These are phyloP conservation scores for Machaerirhynchus nigripectus DNA, from an alignment of 2,113 vertebrate genomes.

Conservation along the genomic window DNA sequence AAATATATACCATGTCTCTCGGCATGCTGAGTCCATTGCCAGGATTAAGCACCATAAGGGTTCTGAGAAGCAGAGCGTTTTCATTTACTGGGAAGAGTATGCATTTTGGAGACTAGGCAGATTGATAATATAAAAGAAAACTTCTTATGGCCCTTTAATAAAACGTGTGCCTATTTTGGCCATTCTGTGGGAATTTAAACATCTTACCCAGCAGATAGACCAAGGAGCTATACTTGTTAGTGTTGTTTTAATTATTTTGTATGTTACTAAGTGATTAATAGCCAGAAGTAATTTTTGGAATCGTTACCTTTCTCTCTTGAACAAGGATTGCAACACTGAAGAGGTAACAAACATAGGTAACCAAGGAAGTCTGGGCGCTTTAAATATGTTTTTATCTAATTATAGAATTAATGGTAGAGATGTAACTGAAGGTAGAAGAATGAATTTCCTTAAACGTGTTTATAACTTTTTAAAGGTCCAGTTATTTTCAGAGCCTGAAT, in stretches of 20 bases:
- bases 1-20: background rate
- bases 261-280: background rate
- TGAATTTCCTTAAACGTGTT: conserved; percentile 27
- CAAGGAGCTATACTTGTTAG: background rate
- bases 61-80: conserved; percentile 1
- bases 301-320: background rate
- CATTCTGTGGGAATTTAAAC: background rate
- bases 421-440: background rate
- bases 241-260: background rate
- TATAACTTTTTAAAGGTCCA: conserved; percentile 79
- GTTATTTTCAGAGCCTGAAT: conserved; percentile 88
- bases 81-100: background rate
- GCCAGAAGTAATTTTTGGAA: background rate
- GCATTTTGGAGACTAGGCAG: background rate
- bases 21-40: background rate
- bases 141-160: background rate
- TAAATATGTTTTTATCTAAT: background rate
- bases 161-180: background rate
- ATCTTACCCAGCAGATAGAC: background rate
- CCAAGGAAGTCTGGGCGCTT: background rate
- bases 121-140: background rate
- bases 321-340: background rate
- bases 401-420: background rate
- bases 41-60: background rate
- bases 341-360: background rate